Percentiles rank a stretch among this genome's conserved stretches.
Evolutionary conservation across 2,113 vertebrate genomes (phyloP).

Genomic region (Podarcis cretensis): DNA sequence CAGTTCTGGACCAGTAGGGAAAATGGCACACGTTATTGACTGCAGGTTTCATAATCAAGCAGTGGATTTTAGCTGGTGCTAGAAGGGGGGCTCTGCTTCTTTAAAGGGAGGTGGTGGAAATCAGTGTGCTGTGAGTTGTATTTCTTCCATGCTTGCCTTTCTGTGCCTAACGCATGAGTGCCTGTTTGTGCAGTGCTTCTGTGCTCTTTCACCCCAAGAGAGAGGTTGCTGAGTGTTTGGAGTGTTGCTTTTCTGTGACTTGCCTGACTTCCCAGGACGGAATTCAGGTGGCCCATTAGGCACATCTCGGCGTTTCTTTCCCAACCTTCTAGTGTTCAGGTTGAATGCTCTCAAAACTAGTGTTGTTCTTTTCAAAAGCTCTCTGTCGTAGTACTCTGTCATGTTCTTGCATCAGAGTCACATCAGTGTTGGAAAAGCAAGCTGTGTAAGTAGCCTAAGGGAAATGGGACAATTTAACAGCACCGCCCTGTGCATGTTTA

Average conservation of each 20-base stretch:
- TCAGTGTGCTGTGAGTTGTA: neutral
- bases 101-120: neutral
- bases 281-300: neutral
- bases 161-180: fast-evolving
- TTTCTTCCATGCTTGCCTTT: neutral
- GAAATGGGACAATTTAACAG: neutral
- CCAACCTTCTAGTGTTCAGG: neutral
- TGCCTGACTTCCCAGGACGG: neutral
- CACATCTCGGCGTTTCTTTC: neutral
- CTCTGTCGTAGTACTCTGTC: neutral
- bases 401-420: neutral
- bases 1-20: neutral
- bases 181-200: neutral
- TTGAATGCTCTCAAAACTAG: neutral
- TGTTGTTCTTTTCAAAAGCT: neutral
- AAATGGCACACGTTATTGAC: neutral
- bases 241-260: neutral
- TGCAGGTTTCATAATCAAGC: neutral
- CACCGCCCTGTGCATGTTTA: neutral
- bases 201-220: neutral
- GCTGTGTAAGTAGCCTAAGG: no score
- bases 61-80: neutral
- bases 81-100: neutral
- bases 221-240: neutral
- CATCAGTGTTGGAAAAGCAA: neutral